These are phyloP conservation scores for Rhyacophila evoluta DNA, from an alignment of 2,888 invertebrate species.

Conservation along the genomic window DNA sequence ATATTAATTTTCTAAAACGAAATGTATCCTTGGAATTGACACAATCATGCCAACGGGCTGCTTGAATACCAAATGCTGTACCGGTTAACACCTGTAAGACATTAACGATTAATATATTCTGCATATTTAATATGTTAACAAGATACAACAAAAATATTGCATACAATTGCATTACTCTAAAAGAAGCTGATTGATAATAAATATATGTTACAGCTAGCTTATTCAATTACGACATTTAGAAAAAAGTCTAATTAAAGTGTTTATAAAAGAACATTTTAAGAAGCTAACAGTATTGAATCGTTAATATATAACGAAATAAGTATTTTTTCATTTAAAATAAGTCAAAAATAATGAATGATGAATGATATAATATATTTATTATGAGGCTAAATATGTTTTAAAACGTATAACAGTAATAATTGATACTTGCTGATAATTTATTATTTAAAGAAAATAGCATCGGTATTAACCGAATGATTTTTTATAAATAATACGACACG, in stretches of 20 bases:
- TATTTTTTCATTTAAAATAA: too few species aligned
- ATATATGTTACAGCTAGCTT: not conserved
- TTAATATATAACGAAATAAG: too few species aligned
- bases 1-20: not conserved
- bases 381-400: too few species aligned
- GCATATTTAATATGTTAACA: constrained; percentile 13
- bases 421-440: too few species aligned
- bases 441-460: too few species aligned
- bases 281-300: too few species aligned
- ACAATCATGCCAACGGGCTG: constrained; percentile 11
- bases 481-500: too few species aligned
- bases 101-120: constrained; percentile 34
- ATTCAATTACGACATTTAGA: not conserved
- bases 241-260: not conserved
- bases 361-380: too few species aligned
- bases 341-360: too few species aligned
- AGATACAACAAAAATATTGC: not conserved
- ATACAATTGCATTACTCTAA: constrained; percentile 8
- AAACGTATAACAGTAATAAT: too few species aligned
- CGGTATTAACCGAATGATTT: too few species aligned
- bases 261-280: too few species aligned
- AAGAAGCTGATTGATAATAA: not conserved
- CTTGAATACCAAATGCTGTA: constrained; percentile 23
- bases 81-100: constrained; percentile 40
- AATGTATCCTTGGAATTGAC: constrained; percentile 2